A percentile compares a stretch with the other conserved stretches of the same genome.
phyloP scores from a whole-genome alignment of 2,797 vertebrate genomes.

The Fistularia commersonii region DNA sequence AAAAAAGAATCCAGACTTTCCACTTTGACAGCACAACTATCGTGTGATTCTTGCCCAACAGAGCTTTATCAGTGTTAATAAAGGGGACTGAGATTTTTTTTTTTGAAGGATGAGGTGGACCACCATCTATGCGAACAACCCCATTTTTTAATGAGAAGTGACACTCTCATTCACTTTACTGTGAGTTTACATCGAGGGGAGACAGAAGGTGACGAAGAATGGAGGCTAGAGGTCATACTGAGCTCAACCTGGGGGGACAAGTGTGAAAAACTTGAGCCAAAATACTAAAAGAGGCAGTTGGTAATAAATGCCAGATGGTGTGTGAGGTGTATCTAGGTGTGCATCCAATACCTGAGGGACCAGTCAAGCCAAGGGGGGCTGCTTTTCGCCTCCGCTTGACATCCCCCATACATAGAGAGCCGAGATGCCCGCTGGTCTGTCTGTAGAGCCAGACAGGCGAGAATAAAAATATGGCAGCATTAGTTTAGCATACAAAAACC shows the following conservation, averaged over 20 bases:
- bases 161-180: conserved; percentile 10
- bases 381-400: conserved; percentile 97
- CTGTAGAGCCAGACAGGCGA: conserved; percentile 65
- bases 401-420: conserved; percentile 94
- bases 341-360: conserved; percentile 80
- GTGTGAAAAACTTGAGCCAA: conserved; percentile 35
- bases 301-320: conserved; percentile 55
- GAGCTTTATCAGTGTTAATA: conserved; percentile 41
- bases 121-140: conserved; percentile 5
- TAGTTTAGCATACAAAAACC: conserved; percentile 11
- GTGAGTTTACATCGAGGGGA: conserved; percentile 15
- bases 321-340: conserved; percentile 42
- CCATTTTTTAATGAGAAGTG: conserved; percentile 10
- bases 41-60: conserved; percentile 49
- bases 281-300: conserved; percentile 45
- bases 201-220: conserved; percentile 29
- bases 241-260: conserved; percentile 23
- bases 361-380: conserved; percentile 85
- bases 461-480: conserved; percentile 27
- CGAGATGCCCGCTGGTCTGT: conserved; percentile 96
- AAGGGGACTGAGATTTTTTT: conserved; percentile 1
- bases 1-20: conserved; percentile 51
- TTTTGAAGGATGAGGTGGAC: no score
- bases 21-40: conserved; percentile 32
- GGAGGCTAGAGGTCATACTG: conserved; percentile 31